Base-by-base conservation (phyloP, 2,888 invertebrate genomes). In the Ophioninae sp. region DNA sequence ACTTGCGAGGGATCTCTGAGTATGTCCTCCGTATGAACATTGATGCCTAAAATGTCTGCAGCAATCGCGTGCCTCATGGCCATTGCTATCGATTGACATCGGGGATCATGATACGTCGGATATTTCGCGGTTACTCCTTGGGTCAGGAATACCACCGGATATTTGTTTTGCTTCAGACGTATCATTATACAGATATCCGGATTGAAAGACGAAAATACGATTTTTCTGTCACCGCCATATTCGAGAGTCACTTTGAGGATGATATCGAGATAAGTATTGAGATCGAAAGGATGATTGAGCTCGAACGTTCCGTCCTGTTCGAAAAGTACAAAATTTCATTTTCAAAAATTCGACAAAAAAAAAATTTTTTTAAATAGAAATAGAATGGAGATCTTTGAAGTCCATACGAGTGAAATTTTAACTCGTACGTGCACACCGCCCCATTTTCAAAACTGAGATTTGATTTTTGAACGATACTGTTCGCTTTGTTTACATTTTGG, bases 171-270 rank as follows among this genome's bases (percentile, higher is more conserved):
- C 91, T 99, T 99, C 88, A 97, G 94, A 37, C 97, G 95, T 86
- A 99, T 94, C 97, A 99, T 97, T 2, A 97, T 96, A 92, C 99
- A 99, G 87, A 98, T 96, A 91, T 99, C 99, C 0, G 99, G 98
- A 93, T 99, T 98, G 93, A 99, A 99, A 89, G 97, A 97, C 0
- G 98, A 98, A 90, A 99, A 97, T 23, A 99, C 96, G 82, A 99
- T 97, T 80, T 97, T 96, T 20, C 99, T 95, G 9, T 95, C 94
- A 5, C 95, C 96, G 8, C 96, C 97, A 92, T 97, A 94, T 86
- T 96, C 95, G 87, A 99, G 93, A 0, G 99, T 97, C 22, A 96
- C 96, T 92, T 97, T 96, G 81, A 99, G 94, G 84, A 97, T 96
- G 91, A 96, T 96, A 93, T 99, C 99, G 86, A 99, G 95, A 93